Evolutionary conservation across 2,888 invertebrate species (phyloP).

Genomic region (Nasonovia ribisnigri): DNA sequence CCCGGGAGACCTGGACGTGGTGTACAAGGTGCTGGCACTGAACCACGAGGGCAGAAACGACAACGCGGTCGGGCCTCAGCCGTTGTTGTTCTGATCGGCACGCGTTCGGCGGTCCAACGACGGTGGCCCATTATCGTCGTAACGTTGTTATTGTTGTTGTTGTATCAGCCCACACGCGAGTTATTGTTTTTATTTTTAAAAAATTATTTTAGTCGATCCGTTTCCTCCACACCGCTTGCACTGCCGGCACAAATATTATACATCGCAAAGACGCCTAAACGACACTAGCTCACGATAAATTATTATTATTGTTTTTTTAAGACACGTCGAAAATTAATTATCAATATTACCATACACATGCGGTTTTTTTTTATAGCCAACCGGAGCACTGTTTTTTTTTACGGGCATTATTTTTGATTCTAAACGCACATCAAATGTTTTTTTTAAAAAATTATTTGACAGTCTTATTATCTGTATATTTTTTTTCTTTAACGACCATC

Average conservation of each 20-base stretch:
- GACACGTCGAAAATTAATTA: not conserved
- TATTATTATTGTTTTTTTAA: not conserved
- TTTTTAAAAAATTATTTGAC: not conserved
- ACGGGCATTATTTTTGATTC: not conserved
- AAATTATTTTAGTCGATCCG: not conserved
- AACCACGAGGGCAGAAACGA: conserved; percentile 74
- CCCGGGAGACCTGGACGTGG: conserved; percentile 84
- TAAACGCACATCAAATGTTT: not conserved
- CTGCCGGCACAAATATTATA: not conserved
- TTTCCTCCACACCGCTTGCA: not conserved
- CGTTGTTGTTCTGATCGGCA: not conserved
- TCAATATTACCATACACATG: not conserved
- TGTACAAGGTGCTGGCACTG: conserved; percentile 83
- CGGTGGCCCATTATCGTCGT: too few species aligned
- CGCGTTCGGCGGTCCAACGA: too few species aligned
- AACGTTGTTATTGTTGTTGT: not conserved
- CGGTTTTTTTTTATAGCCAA: not conserved
- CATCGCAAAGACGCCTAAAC: not conserved
- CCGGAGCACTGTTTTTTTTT: not conserved
- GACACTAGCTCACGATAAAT: not conserved
- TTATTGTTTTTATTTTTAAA: not conserved
- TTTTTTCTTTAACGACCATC: not conserved
- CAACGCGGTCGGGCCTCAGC: not conserved
- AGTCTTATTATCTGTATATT: not conserved
- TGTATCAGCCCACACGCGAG: not conserved